Evolutionary conservation across 1,140 invertebrate genomes (phyloP).

Genomic region (Pseudomyrmex cubaensis): DNA sequence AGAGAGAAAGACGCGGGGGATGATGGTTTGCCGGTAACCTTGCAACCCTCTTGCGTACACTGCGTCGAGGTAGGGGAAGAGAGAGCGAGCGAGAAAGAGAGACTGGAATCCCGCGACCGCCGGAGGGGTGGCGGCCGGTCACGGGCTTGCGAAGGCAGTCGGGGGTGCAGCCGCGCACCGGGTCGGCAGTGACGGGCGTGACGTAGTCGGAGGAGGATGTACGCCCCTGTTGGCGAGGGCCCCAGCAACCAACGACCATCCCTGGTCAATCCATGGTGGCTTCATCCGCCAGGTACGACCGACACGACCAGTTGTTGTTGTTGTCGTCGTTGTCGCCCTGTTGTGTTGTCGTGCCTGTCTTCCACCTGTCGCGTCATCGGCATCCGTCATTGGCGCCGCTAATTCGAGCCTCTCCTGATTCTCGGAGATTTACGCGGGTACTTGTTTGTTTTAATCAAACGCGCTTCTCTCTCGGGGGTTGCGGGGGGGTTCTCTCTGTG

Average conservation of each 20-base stretch:
- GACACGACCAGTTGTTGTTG: slow-evolving; percentile 49
- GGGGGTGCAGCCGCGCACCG: slow-evolving; percentile 75
- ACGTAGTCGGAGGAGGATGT: slow-evolving; percentile 84
- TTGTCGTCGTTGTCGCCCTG: slow-evolving; percentile 18
- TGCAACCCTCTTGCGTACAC: slow-evolving; percentile 81
- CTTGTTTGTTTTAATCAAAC: slow-evolving; percentile 51
- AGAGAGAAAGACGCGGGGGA: neutral
- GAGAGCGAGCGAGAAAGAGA: slow-evolving; percentile 8
- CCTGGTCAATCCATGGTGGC: slow-evolving; percentile 84
- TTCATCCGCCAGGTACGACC: slow-evolving; percentile 82
- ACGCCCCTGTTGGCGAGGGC: slow-evolving; percentile 83
- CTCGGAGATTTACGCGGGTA: neutral
- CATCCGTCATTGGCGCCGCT: neutral
- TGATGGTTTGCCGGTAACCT: slow-evolving; percentile 78
- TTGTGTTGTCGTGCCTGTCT: slow-evolving; percentile 11
- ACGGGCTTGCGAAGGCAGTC: slow-evolving; percentile 70
- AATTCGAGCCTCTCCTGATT: neutral
- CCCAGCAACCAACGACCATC: slow-evolving; percentile 83
- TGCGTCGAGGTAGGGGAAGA: slow-evolving; percentile 77
- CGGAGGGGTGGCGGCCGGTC: slow-evolving; percentile 76
- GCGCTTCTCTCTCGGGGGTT: neutral
- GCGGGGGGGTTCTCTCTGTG: neutral
- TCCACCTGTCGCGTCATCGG: slow-evolving; percentile 38
- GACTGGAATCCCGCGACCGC: slow-evolving; percentile 68
- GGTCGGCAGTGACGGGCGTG: slow-evolving; percentile 84